phyloP scores from a whole-genome alignment of 64 coral and sea anemone genomes.

The Astreopora myriophthalma region DNA sequence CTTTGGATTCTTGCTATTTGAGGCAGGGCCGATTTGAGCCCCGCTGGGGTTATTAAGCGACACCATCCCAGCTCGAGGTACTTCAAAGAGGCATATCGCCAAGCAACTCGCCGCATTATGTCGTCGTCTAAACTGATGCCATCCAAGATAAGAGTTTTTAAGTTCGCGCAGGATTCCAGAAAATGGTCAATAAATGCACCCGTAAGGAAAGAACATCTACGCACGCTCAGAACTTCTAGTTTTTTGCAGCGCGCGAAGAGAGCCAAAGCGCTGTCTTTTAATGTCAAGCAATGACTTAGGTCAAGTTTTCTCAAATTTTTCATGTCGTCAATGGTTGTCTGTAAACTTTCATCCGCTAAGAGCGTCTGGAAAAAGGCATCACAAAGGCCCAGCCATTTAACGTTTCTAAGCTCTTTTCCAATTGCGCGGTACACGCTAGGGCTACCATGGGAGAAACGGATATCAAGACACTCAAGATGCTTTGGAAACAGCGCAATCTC shows the following conservation, averaged over 20 bases:
- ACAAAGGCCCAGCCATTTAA: slow-evolving; percentile 74
- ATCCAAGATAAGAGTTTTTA: slow-evolving; percentile 71
- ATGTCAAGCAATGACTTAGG: slow-evolving; percentile 63
- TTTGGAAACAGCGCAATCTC: slow-evolving; percentile 49
- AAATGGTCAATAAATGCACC: slow-evolving; percentile 47
- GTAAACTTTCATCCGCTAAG: not conserved
- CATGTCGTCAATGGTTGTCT: slow-evolving; percentile 14
- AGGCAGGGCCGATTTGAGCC: slow-evolving; percentile 15
- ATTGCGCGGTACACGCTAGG: slow-evolving; percentile 41
- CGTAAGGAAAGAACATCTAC: slow-evolving; percentile 59
- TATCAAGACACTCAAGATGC: slow-evolving; percentile 62
- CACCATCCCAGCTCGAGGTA: slow-evolving; percentile 84
- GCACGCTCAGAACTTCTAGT: slow-evolving; percentile 66
- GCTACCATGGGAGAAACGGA: slow-evolving; percentile 69
- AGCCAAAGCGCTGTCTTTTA: slow-evolving; percentile 45
- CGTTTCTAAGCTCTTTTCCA: slow-evolving; percentile 18
- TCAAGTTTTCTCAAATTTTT: slow-evolving; percentile 66
- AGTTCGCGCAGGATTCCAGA: slow-evolving; percentile 27
- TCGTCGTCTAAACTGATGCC: slow-evolving; percentile 80
- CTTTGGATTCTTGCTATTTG: slow-evolving; percentile 27
- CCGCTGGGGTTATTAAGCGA: slow-evolving; percentile 34
- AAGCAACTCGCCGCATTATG: slow-evolving; percentile 11
- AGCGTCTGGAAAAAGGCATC: slow-evolving; percentile 63
- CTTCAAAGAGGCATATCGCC: slow-evolving; percentile 47
- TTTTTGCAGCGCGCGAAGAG: slow-evolving; percentile 42